A percentile compares a stretch with the other conserved stretches of the same genome.
Conservation (phyloP, 2,113 vertebrate genomes). For the Labrus mixtus region DNA sequence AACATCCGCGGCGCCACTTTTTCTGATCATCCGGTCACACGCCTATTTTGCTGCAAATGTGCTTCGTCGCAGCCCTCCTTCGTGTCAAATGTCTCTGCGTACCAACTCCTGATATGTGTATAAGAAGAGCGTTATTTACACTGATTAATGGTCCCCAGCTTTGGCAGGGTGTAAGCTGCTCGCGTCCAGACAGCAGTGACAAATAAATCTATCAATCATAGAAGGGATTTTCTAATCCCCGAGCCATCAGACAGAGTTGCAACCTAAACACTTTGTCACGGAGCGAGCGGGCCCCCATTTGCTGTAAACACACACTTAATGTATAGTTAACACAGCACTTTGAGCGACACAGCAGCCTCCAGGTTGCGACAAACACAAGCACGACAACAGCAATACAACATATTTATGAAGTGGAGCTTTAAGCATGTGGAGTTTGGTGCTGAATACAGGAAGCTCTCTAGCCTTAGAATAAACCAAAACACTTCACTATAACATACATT, state of each 20-base stretch:
- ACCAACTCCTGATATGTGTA: conserved; percentile 74
- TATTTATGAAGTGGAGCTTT: not conserved
- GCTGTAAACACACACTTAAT: conserved; percentile 58
- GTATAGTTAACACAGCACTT: conserved; percentile 64
- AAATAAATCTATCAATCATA: conserved; percentile 87
- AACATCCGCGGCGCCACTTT: conserved; percentile 21
- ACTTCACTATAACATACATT: no score
- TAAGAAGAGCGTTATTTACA: conserved; percentile 78
- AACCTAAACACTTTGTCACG: conserved; percentile 81
- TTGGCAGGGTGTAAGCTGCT: conserved; percentile 67
- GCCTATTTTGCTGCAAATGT: conserved; percentile 60
- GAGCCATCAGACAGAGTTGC: conserved; percentile 77
- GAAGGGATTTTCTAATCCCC: conserved; percentile 77
- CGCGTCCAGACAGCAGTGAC: conserved; percentile 74
- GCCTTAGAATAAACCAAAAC: no score
- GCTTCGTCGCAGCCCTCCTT: conserved; percentile 19
- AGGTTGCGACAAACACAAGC: not conserved
- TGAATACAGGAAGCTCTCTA: no score
- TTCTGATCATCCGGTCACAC: conserved; percentile 59
- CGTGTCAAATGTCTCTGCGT: conserved; percentile 74
- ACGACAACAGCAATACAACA: not conserved
- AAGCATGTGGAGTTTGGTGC: not conserved
- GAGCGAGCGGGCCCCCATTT: conserved; percentile 10
- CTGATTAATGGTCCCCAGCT: conserved; percentile 83
- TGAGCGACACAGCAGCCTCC: conserved; percentile 31